These are phyloP conservation scores for Diachasmimorpha longicaudata DNA, from an alignment of 1,140 invertebrate genomes.

Conservation along the genomic window DNA sequence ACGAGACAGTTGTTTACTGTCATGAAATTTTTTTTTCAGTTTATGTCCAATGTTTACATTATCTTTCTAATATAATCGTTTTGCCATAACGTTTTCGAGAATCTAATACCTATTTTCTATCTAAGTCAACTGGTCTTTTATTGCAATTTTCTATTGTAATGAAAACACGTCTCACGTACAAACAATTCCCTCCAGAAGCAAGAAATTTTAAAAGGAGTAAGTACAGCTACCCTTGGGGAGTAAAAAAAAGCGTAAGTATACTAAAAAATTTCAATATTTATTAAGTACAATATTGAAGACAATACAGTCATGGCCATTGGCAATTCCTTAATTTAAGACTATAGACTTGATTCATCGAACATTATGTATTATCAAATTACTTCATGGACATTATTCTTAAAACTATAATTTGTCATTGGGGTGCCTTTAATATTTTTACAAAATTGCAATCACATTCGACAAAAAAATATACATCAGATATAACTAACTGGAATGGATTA, in stretches of 20 bases:
- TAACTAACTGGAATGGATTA: background rate
- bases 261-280: background rate
- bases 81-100: no score
- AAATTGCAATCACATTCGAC: background rate
- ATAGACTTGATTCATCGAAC: slow-evolving; percentile 11
- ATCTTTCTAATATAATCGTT: no score
- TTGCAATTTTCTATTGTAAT: no score
- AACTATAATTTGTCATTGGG: background rate
- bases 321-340: background rate
- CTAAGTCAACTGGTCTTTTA: no score
- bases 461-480: slow-evolving; percentile 7
- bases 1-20: background rate
- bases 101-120: no score
- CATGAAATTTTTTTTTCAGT: background rate
- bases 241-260: background rate
- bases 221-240: no score
- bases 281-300: background rate
- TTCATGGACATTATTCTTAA: background rate
- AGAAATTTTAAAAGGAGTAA: no score
- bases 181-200: no score
- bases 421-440: background rate
- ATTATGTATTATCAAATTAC: slow-evolving; percentile 10
- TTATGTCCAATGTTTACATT: no score
- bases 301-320: background rate
- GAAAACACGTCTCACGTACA: no score